Conservation (phyloP, 2,113 vertebrate genomes). For the Toxotes chatareus region DNA sequence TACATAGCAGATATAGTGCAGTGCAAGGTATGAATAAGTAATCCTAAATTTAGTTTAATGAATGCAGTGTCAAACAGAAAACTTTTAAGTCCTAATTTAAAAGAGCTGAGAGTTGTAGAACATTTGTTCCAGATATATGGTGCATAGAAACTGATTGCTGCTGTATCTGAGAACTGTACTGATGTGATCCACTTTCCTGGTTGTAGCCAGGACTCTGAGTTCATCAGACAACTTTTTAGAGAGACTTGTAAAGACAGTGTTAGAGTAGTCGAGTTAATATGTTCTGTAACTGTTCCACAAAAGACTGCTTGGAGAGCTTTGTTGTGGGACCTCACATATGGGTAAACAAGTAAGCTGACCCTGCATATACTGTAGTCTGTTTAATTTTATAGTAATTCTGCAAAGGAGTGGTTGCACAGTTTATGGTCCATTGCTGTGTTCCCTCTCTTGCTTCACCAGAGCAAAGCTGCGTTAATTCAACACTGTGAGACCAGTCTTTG, state of each 20-base stretch:
- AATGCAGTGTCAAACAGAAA: too few relatives aligned
- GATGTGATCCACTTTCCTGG: too few relatives aligned
- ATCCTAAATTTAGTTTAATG: too few relatives aligned
- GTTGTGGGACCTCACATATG: background rate
- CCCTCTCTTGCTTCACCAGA: constrained; percentile 5
- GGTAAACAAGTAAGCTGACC: background rate
- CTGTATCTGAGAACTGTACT: too few relatives aligned
- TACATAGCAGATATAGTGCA: too few relatives aligned
- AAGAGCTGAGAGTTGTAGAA: too few relatives aligned
- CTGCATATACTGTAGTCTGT: background rate
- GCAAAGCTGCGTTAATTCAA: background rate
- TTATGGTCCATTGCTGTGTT: constrained; percentile 26
- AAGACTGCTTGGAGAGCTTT: background rate
- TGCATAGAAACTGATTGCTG: too few relatives aligned
- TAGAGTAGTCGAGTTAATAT: background rate
- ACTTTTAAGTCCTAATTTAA: too few relatives aligned
- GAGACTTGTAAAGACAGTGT: background rate
- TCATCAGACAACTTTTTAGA: background rate
- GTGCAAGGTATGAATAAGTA: too few relatives aligned
- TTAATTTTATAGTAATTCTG: background rate
- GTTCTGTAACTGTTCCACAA: too few relatives aligned
- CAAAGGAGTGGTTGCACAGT: background rate
- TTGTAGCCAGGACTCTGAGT: too few relatives aligned
- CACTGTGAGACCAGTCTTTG: background rate
- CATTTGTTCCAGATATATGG: too few relatives aligned